Evolutionary conservation across 2,888 invertebrate species (phyloP).

Genomic region (Spodoptera picta): DNA sequence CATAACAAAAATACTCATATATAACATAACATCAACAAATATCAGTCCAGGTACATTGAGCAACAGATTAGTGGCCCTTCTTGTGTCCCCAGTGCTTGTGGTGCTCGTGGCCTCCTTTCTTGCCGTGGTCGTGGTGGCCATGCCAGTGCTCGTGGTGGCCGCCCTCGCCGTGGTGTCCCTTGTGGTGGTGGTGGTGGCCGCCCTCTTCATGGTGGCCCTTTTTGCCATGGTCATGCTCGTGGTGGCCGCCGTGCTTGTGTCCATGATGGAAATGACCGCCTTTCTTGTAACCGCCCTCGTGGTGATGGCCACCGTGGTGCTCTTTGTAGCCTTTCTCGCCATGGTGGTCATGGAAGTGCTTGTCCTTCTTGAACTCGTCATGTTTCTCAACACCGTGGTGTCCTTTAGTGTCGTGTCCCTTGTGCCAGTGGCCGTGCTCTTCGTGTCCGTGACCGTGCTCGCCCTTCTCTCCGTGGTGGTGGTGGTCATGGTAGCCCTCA

Average conservation of each 20-base stretch:
- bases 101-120: constrained; percentile 93
- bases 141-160: constrained; percentile 93
- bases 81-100: constrained; percentile 93
- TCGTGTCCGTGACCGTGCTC: constrained; percentile 87
- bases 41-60: constrained; percentile 49
- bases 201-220: constrained; percentile 93
- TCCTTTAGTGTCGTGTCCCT: constrained; percentile 94
- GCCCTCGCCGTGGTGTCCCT: constrained; percentile 92
- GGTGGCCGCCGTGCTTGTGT: constrained; percentile 92
- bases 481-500: constrained; percentile 89
- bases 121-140: constrained; percentile 91
- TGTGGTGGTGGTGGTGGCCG: constrained; percentile 92
- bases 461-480: constrained; percentile 90
- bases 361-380: constrained; percentile 94
- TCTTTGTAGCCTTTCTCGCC: constrained; percentile 93
- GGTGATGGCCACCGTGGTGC: constrained; percentile 92
- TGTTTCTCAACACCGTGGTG: constrained; percentile 94
- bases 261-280: constrained; percentile 93
- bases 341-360: constrained; percentile 94
- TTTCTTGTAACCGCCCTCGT: constrained; percentile 93
- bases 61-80: constrained; percentile 74
- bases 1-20: constrained; percentile 62
- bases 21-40: constrained; percentile 65
- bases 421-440: constrained; percentile 91
- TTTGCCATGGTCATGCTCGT: constrained; percentile 93